Percentiles rank a stretch among this genome's conserved stretches.
phyloP scores from a whole-genome alignment of 2,113 vertebrate genomes.

The Carassius gibelio region DNA sequence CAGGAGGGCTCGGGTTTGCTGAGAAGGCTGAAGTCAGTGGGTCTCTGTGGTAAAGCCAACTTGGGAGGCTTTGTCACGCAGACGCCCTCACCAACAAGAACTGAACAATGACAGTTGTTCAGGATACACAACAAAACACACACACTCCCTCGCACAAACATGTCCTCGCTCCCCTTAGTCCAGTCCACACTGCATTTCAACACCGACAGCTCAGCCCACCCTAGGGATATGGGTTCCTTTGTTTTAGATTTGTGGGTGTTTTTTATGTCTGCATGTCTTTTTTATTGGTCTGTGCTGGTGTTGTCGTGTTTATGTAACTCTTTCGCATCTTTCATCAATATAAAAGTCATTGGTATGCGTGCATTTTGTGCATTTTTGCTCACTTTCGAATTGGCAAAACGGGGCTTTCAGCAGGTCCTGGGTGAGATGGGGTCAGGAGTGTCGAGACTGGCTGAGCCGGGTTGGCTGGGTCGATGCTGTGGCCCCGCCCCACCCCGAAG shows the following conservation, averaged over 20 bases:
- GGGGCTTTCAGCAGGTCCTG: slow-evolving; percentile 53
- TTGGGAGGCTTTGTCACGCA: slow-evolving; percentile 52
- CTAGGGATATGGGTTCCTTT: slow-evolving; percentile 19
- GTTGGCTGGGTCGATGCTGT: slow-evolving; percentile 69
- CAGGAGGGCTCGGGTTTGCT: slow-evolving; percentile 52
- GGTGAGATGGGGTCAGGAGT: slow-evolving; percentile 78
- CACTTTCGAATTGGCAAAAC: background rate
- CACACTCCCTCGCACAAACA: slow-evolving; percentile 28
- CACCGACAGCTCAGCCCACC: slow-evolving; percentile 34
- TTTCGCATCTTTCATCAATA: slow-evolving; percentile 48
- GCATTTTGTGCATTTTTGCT: slow-evolving; percentile 73
- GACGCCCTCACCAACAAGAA: slow-evolving; percentile 39
- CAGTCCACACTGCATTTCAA: slow-evolving; percentile 41
- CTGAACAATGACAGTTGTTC: slow-evolving; percentile 42
- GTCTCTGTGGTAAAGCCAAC: slow-evolving; percentile 42
- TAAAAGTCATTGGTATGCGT: slow-evolving; percentile 75
- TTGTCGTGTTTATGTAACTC: slow-evolving; percentile 2
- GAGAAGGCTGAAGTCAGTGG: slow-evolving; percentile 50
- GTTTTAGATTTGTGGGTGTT: slow-evolving; percentile 39
- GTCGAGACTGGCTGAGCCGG: slow-evolving; percentile 73
- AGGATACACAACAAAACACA: slow-evolving; percentile 38
- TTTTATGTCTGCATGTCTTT: slow-evolving; percentile 17
- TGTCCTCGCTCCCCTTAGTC: slow-evolving; percentile 22
- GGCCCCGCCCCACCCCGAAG: slow-evolving; percentile 75
- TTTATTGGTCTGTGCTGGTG: slow-evolving; percentile 1